Evolutionary conservation across 2,888 invertebrate genomes (phyloP), one percentile per base, ranked within the genome.

Genomic region (Synanthedon vespiformis): DNA sequence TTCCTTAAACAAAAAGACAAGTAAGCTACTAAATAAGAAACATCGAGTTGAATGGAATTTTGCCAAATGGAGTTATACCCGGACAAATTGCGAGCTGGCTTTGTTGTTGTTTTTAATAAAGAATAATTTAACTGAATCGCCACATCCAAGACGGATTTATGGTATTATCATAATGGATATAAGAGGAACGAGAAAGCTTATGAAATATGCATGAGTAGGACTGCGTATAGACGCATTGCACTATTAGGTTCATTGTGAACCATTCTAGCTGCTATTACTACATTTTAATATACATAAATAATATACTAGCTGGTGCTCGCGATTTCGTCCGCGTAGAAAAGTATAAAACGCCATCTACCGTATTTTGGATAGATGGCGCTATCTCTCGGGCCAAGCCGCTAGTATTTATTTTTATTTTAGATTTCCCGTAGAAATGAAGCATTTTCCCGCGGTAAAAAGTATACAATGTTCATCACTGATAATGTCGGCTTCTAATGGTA

Each of bases 1-100:
- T 34, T 34, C 10, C 34, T 10, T 34, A 34, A 34, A 34, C 44
- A 6, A 44, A 22, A 44, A 44, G 44, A 12, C 14, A 44, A 44
- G 14, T 44, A 44, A 44, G 44, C 14, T 44, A 13, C 44, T 44
- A 44, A 44, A 44, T 44, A 44, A 44, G 34, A 34, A 34, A 34
- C 34, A 44, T 14, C 5, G 44, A 44, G 13, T 44, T 14, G 44
- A 44, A 14, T 44, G 44, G 44, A 65, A 58, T 56, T 52, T 61
- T 62, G 64, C 69, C 69, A 69, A 69, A 67, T 66, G 60, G 59
- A 59, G 57, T 57, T 57, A 53, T 56, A 54, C 52, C 52, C 18
- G 51, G 51, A 49, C 51, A 49, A 48, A 55, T 54, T 54, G 51
- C 34, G 51, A 52, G 52, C 53, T 53, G 51, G 52, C 57, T 53